Evolutionary conservation across 2,888 invertebrate genomes (phyloP).

Genomic region (Griposia aprilina): DNA sequence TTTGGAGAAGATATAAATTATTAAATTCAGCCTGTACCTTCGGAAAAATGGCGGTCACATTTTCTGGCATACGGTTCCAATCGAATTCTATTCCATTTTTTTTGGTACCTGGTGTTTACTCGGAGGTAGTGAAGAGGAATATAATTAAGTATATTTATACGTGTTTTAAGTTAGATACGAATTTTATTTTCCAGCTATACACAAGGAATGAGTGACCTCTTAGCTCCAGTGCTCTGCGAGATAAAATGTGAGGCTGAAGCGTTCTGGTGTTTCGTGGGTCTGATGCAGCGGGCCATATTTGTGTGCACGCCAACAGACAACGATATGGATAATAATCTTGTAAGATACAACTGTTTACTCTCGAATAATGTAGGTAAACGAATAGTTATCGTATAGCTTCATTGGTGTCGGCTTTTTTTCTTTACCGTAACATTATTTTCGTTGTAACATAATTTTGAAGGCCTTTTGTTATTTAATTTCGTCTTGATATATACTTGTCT

Average conservation of each 20-base stretch:
- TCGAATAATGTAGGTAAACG: slow-evolving; percentile 59
- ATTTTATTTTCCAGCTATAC: slow-evolving; percentile 91
- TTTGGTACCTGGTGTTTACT: background rate
- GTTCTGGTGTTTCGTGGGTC: slow-evolving; percentile 99
- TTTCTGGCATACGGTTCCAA: background rate
- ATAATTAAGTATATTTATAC: too few relatives aligned
- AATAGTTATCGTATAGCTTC: slow-evolving; percentile 38
- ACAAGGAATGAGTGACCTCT: slow-evolving; percentile 99
- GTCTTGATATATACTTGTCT: background rate
- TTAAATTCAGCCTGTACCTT: background rate
- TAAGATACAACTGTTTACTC: slow-evolving; percentile 77
- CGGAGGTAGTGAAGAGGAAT: background rate
- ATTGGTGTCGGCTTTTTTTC: slow-evolving; percentile 48
- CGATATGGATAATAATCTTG: slow-evolving; percentile 98
- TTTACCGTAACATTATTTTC: slow-evolving; percentile 9
- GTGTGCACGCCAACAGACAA: slow-evolving; percentile 98
- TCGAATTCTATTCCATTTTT: background rate
- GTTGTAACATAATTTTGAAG: slow-evolving; percentile 36
- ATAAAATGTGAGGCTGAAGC: slow-evolving; percentile 98
- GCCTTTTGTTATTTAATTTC: slow-evolving; percentile 12
- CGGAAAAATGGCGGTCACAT: background rate
- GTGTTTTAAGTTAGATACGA: background rate
- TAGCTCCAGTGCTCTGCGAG: slow-evolving; percentile 98
- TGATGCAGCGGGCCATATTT: slow-evolving; percentile 98
- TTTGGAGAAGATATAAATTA: background rate